Conservation (phyloP, 1,140 invertebrate species). For the Drosophila teissieri region DNA sequence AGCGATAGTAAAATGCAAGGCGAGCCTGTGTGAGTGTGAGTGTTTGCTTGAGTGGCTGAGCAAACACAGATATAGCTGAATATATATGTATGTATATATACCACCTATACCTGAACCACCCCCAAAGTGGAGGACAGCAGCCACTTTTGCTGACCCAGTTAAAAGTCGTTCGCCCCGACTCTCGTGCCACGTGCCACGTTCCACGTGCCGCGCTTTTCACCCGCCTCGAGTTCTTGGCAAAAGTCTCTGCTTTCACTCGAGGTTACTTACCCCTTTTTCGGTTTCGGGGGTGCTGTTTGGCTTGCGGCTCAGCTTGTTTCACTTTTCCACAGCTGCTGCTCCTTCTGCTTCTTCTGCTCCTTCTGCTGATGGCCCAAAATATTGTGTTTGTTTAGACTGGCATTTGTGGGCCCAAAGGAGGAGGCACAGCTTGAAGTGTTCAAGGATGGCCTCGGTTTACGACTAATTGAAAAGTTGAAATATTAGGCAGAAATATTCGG, state of each 20-base stretch:
- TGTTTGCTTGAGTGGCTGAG: constrained; percentile 38
- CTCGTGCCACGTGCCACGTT: constrained; percentile 39
- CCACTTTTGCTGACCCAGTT: constrained; percentile 81
- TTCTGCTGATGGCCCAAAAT: constrained; percentile 47
- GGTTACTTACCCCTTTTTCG: constrained; percentile 72
- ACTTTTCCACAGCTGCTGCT: constrained; percentile 30
- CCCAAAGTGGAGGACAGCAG: constrained; percentile 25
- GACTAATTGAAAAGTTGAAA: constrained; percentile 22
- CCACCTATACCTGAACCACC: constrained; percentile 33
- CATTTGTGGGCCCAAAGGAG: constrained; percentile 17
- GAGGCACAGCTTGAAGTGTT: not conserved
- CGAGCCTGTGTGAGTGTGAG: constrained; percentile 11
- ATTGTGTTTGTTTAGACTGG: constrained; percentile 52
- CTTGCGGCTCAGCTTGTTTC: constrained; percentile 38
- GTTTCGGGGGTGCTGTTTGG: constrained; percentile 8
- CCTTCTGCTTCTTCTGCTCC: not conserved
- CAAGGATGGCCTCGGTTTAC: constrained; percentile 22
- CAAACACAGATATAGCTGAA: constrained; percentile 6
- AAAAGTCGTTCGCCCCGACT: constrained; percentile 69
- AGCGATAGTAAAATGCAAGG: constrained; percentile 71
- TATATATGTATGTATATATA: constrained; percentile 11
- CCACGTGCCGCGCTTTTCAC: constrained; percentile 40
- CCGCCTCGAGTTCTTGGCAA: not conserved
- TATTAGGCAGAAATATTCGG: not conserved
- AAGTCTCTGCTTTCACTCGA: constrained; percentile 79